Base-by-base conservation (phyloP, 2,888 invertebrate species). In the Ypsolopha sequella region DNA sequence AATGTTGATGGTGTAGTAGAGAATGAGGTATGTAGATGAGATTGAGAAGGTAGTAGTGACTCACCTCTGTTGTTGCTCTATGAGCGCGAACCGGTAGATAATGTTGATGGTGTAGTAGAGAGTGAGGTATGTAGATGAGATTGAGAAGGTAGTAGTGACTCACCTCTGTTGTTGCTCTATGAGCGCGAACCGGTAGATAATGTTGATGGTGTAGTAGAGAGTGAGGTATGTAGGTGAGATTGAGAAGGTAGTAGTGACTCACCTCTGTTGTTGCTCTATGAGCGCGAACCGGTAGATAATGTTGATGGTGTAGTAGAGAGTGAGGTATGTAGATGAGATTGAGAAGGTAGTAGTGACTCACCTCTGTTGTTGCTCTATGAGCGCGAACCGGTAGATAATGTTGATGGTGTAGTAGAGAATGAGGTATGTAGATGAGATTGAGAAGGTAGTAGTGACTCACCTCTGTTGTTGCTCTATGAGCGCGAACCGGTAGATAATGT, bases 1-100 rank as follows among this genome's bases (percentile, higher is more conserved):
- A 62, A 96, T 85, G 82, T 95, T 96, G 73, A 97, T 94, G 63
- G 92, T 89, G 82, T 94, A 95, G 87, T 96, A 97, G 61, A 96
- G 80, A 63, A 91, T 88, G 72, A 95, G 90, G 85, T 96, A 97
- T 53, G 95, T 94, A n/a, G n/a, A n/a, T n/a, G n/a, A n/a, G n/a
- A n/a, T n/a, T n/a, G 69, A 96, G 33, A 1, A 44, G n/a, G 10
- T 3, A 4, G 8, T 33, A n/a, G 9, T 7, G 54, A 76, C 89
- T 89, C 78, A 95, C 95, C 90, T 91, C 82, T 94, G 92, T 80
- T 96, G 95, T 54, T 90, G 87, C 60, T 92, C 91, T 67, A 90
- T 93, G 71, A 96, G 89, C 48, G 91, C 94, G 76, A 92, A 24
- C 24, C 24, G 24, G 24, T 24, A 24, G 24, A 24, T 24, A 4